Conservation (phyloP, 2,888 invertebrate genomes). For the Serrognathus titanus region DNA sequence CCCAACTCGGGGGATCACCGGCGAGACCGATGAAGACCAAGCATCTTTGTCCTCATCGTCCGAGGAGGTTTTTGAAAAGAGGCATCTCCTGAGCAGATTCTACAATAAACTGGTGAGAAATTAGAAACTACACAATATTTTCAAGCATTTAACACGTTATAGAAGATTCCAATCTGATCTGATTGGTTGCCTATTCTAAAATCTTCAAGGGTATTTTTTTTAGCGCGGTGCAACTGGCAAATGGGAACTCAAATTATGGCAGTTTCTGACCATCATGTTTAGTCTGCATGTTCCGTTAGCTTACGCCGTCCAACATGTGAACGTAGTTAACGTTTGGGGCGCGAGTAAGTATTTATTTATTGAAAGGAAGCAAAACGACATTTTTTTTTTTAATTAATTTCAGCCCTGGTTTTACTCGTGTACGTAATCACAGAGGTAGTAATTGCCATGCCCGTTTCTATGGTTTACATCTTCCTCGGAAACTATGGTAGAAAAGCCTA, state of each 20-base stretch:
- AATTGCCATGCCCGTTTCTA: slow-evolving; percentile 12
- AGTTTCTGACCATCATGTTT: slow-evolving; percentile 12
- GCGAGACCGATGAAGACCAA: too few relatives aligned
- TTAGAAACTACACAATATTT: too few relatives aligned
- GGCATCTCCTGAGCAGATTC: too few relatives aligned
- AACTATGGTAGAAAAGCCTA: slow-evolving; percentile 12
- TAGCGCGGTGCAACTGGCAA: slow-evolving; percentile 2
- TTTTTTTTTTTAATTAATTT: not conserved
- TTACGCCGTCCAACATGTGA: slow-evolving; percentile 6
- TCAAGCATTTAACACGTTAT: too few relatives aligned
- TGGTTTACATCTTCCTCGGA: slow-evolving; percentile 14
- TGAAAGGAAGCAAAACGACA: not conserved
- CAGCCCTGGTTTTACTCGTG: slow-evolving; percentile 7
- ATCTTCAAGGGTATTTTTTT: too few relatives aligned
- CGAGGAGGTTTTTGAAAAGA: too few relatives aligned
- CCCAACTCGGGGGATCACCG: too few relatives aligned
- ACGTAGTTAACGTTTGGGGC: slow-evolving; percentile 6
- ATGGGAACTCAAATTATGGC: slow-evolving; percentile 7
- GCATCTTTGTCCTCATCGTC: too few relatives aligned
- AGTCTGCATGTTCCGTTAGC: slow-evolving; percentile 9
- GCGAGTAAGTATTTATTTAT: slow-evolving; percentile 8
- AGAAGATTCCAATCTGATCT: too few relatives aligned
- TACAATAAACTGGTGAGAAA: too few relatives aligned
- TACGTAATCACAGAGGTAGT: slow-evolving; percentile 1
- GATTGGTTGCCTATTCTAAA: too few relatives aligned